phyloP scores from a whole-genome alignment of 1,140 invertebrate species.

The Trichomalopsis sarcophagae region DNA sequence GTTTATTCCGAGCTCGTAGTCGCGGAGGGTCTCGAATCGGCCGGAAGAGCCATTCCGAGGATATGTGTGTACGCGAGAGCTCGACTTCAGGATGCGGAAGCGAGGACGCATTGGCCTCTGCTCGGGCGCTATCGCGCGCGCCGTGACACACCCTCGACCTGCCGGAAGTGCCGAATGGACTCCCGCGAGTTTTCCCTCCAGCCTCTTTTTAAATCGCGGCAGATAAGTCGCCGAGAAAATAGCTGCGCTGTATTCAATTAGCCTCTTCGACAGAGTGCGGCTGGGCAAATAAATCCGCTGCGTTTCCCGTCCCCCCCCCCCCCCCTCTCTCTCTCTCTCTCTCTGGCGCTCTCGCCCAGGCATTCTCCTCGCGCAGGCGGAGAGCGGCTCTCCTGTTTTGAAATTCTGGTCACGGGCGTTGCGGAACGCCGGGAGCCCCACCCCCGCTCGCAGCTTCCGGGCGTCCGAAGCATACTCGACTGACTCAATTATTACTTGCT shows the following conservation, averaged over 20 bases:
- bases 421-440: conserved; percentile 25
- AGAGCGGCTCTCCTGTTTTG: conserved; percentile 54
- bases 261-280: not conserved
- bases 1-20: conserved; percentile 1
- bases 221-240: no score
- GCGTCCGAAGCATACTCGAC: conserved; percentile 58
- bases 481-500: conserved; percentile 68
- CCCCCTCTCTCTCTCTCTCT: no score
- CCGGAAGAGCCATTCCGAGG: conserved; percentile 19
- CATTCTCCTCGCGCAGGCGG: no score
- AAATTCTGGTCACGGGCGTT: conserved; percentile 62
- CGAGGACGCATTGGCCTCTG: no score
- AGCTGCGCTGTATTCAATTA: not conserved
- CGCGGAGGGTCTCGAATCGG: not conserved
- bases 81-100: conserved; percentile 10
- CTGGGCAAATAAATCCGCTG: conserved; percentile 23
- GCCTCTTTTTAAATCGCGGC: no score
- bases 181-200: not conserved
- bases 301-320: not conserved
- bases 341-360: not conserved
- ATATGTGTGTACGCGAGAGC: not conserved
- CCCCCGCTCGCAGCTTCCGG: conserved; percentile 31
- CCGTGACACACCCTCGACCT: not conserved
- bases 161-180: conserved; percentile 21
- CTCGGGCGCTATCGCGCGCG: not conserved